These are phyloP conservation scores for Aromia moschata DNA, from an alignment of 2,888 invertebrate species.

Conservation along the genomic window DNA sequence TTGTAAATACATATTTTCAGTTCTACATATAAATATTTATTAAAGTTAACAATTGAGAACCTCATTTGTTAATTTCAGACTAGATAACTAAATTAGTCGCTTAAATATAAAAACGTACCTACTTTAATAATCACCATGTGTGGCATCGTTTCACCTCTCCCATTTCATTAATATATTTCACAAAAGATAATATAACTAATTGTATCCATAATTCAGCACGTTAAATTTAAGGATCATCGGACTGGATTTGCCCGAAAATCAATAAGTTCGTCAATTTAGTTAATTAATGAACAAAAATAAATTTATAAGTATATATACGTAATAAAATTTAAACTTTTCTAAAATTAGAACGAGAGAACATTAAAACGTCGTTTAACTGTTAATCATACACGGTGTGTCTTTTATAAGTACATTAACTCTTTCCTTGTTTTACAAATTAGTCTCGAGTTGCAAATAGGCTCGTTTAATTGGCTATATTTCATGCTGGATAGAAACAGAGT, in stretches of 20 bases:
- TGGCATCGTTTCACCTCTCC: too few relatives aligned
- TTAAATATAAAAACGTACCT: too few relatives aligned
- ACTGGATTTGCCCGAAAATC: background rate
- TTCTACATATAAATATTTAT: too few relatives aligned
- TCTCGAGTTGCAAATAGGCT: constrained; percentile 41
- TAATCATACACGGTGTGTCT: constrained; percentile 37
- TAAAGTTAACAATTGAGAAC: too few relatives aligned
- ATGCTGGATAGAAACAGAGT: constrained; percentile 35
- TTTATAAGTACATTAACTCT: constrained; percentile 41
- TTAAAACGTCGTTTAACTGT: constrained; percentile 33
- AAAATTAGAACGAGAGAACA: constrained; percentile 23
- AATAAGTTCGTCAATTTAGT: constrained; percentile 6
- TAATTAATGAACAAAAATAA: constrained; percentile 9
- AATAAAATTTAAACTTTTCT: background rate
- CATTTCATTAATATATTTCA: too few relatives aligned
- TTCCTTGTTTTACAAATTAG: constrained; percentile 41
- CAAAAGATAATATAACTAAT: background rate
- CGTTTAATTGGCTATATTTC: constrained; percentile 41
- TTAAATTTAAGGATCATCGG: background rate
- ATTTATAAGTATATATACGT: constrained; percentile 6
- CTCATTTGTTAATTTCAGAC: too few relatives aligned
- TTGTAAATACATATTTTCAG: too few relatives aligned
- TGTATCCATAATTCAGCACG: background rate
- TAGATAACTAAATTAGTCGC: too few relatives aligned
- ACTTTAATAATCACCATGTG: too few relatives aligned